phyloP scores from a whole-genome alignment of 1,140 invertebrate genomes.

The Zaprionus tsacasi region DNA sequence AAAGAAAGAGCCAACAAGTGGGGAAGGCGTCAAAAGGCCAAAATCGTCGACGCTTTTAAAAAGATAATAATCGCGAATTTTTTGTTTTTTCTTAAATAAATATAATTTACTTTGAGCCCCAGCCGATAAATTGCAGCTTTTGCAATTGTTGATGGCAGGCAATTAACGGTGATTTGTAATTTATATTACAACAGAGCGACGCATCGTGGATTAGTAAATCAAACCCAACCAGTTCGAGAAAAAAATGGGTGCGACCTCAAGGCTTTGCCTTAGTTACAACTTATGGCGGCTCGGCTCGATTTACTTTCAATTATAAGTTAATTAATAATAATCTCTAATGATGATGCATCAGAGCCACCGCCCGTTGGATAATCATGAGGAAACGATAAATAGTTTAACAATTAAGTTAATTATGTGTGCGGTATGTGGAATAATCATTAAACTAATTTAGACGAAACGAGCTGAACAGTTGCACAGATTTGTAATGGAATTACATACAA shows the following conservation, averaged over 20 bases:
- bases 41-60: slow-evolving; percentile 53
- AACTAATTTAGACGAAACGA: slow-evolving; percentile 48
- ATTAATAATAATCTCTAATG: slow-evolving; percentile 72
- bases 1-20: slow-evolving; percentile 13
- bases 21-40: slow-evolving; percentile 58
- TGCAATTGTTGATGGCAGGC: slow-evolving; percentile 46
- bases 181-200: slow-evolving; percentile 50
- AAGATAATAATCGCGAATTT: slow-evolving; percentile 55
- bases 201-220: not conserved
- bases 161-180: slow-evolving; percentile 45
- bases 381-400: slow-evolving; percentile 66
- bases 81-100: slow-evolving; percentile 27
- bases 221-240: not conserved
- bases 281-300: slow-evolving; percentile 32
- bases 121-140: slow-evolving; percentile 21
- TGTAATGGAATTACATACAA: slow-evolving; percentile 44
- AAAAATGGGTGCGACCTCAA: slow-evolving; percentile 28
- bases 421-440: slow-evolving; percentile 49
- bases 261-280: slow-evolving; percentile 44
- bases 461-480: slow-evolving; percentile 55
- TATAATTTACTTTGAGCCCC: slow-evolving; percentile 29
- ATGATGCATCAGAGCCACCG: slow-evolving; percentile 28
- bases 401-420: slow-evolving; percentile 63
- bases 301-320: slow-evolving; percentile 69
- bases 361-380: slow-evolving; percentile 60